Percentiles rank a stretch among this genome's conserved stretches.
Conservation (phyloP, 2,888 invertebrate species). For the Tineola bisselliella region DNA sequence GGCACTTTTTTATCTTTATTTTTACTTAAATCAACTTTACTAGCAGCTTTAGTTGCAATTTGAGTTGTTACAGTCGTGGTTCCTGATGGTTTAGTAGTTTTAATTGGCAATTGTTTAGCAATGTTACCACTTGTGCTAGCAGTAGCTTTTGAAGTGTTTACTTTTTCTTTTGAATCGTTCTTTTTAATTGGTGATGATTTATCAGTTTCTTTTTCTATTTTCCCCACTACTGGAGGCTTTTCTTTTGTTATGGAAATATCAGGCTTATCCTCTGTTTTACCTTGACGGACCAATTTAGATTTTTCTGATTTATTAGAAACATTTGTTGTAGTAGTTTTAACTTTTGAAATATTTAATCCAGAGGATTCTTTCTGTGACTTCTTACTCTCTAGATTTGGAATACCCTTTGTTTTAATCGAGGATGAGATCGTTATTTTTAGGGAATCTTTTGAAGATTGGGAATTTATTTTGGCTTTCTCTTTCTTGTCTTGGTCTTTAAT, state of each 20-base stretch:
- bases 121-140: neutral
- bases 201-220: neutral
- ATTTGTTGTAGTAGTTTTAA: neutral
- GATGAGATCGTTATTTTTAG: conserved; percentile 14
- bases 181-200: neutral
- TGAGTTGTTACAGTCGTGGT: neutral
- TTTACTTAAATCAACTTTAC: neutral
- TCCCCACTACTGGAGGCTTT: neutral
- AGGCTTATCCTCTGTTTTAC: neutral
- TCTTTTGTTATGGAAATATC: neutral
- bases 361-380: neutral
- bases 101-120: neutral
- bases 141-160: neutral
- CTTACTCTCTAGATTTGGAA: neutral
- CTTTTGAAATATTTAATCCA: neutral
- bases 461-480: conserved; percentile 14
- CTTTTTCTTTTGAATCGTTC: neutral
- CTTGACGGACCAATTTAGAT: neutral
- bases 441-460: conserved; percentile 17
- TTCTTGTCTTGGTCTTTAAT: neutral
- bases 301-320: neutral
- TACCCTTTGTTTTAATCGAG: neutral
- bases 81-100: neutral
- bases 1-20: conserved; percentile 6
- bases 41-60: neutral